Evolutionary conservation across 2,888 invertebrate genomes (phyloP).

Genomic region (Zhuqinia jingwanae): DNA sequence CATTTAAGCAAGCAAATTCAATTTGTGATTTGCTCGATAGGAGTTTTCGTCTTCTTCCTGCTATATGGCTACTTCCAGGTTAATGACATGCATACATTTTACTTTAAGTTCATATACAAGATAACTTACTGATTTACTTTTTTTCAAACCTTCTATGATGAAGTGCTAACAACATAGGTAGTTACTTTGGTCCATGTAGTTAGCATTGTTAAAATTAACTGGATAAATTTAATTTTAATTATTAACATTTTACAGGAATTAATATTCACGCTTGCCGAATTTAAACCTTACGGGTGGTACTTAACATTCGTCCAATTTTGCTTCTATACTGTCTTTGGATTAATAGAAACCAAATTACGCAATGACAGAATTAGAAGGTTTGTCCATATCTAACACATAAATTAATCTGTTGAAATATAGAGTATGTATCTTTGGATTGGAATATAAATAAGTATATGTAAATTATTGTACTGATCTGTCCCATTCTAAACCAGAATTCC

Average conservation of each 20-base stretch:
- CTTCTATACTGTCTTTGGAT: conserved; percentile 91
- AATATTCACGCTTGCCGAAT: conserved; percentile 94
- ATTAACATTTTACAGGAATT: conserved; percentile 85
- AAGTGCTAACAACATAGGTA: too few species aligned
- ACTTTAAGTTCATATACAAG: too few species aligned
- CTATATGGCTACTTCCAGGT: conserved; percentile 94
- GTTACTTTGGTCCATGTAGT: neutral
- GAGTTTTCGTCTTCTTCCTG: conserved; percentile 93
- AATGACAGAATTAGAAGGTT: conserved; percentile 83
- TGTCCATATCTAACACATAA: conserved; percentile 35
- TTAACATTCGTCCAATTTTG: conserved; percentile 95
- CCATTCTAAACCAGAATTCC: conserved; percentile 87
- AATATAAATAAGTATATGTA: conserved; percentile 56
- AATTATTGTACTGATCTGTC: neutral
- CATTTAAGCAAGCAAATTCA: conserved; percentile 86
- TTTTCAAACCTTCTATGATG: too few species aligned
- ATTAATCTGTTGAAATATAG: neutral
- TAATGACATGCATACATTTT: neutral
- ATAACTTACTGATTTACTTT: too few species aligned
- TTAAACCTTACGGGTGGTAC: conserved; percentile 94
- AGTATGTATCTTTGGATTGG: neutral
- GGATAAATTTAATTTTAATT: neutral
- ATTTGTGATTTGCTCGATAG: conserved; percentile 88
- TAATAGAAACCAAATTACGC: conserved; percentile 85
- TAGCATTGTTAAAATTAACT: neutral